Evolutionary conservation across 2,113 vertebrate species (phyloP).

Genomic region (Vimba vimba): DNA sequence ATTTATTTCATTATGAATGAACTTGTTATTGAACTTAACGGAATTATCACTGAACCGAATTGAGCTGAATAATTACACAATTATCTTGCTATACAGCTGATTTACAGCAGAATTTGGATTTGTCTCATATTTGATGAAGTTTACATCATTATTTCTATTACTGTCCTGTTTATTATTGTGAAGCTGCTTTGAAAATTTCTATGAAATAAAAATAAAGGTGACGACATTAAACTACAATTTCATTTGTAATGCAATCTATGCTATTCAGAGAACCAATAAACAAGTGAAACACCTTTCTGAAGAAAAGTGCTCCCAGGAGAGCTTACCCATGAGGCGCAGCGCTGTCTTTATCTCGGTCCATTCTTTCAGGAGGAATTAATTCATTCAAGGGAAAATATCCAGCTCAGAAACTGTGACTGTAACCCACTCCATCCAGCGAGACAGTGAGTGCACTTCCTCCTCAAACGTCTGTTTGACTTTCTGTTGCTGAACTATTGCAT

Average conservation of each 20-base stretch:
- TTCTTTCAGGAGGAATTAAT: constrained; percentile 12
- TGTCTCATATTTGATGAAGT: too few relatives aligned
- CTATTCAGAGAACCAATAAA: neutral
- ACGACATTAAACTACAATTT: too few relatives aligned
- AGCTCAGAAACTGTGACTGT: neutral
- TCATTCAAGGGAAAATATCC: neutral
- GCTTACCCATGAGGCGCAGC: constrained; percentile 52
- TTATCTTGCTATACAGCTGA: too few relatives aligned
- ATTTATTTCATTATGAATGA: too few relatives aligned
- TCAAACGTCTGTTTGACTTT: constrained; percentile 55
- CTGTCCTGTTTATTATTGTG: too few relatives aligned
- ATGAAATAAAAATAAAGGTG: too few relatives aligned
- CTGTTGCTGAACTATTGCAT: constrained; percentile 43
- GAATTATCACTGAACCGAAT: too few relatives aligned
- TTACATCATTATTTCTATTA: too few relatives aligned
- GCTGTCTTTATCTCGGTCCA: constrained; percentile 50
- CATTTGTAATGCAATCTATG: neutral
- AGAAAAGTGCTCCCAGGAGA: neutral
- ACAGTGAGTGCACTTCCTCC: constrained; percentile 10
- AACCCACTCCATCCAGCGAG: neutral
- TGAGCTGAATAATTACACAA: too few relatives aligned
- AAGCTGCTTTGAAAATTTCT: too few relatives aligned
- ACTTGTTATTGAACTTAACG: too few relatives aligned
- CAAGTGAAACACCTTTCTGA: neutral
- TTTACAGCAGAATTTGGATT: too few relatives aligned